Evolutionary conservation across 2,888 invertebrate genomes (phyloP).

Genomic region (Lasioglossum calceatum): DNA sequence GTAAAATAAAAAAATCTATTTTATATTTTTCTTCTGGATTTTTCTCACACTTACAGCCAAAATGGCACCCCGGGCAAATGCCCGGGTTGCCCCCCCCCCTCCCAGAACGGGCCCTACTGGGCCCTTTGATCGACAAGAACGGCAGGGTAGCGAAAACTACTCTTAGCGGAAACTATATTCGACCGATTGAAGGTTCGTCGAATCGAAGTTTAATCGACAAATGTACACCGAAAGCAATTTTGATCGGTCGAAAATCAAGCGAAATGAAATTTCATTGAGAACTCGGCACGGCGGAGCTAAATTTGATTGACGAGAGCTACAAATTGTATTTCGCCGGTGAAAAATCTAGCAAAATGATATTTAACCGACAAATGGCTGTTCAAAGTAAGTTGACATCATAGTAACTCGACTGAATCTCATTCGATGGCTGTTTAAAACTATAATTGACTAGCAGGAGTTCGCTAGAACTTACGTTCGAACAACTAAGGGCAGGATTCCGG

Average conservation of each 20-base stretch:
- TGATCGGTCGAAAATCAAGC: neutral
- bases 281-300: neutral
- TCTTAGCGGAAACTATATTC: neutral
- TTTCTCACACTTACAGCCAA: no score
- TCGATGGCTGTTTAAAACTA: neutral
- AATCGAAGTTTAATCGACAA: neutral
- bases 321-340: neutral
- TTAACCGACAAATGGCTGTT: neutral
- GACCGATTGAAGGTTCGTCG: neutral
- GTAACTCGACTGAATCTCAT: neutral
- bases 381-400: no score
- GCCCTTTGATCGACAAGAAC: neutral
- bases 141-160: neutral
- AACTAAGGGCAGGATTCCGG: neutral
- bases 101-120: no score
- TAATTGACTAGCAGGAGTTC: neutral
- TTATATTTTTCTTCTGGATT: no score
- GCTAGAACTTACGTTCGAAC: no score
- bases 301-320: neutral
- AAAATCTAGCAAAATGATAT: neutral
- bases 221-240: no score
- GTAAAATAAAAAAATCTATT: no score
- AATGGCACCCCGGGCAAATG: no score
- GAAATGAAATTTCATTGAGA: neutral
- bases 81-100: no score